Percentiles rank a stretch among this genome's conserved stretches.
Conservation (phyloP, 2,797 vertebrate genomes). For the Muscicapa comitata region DNA sequence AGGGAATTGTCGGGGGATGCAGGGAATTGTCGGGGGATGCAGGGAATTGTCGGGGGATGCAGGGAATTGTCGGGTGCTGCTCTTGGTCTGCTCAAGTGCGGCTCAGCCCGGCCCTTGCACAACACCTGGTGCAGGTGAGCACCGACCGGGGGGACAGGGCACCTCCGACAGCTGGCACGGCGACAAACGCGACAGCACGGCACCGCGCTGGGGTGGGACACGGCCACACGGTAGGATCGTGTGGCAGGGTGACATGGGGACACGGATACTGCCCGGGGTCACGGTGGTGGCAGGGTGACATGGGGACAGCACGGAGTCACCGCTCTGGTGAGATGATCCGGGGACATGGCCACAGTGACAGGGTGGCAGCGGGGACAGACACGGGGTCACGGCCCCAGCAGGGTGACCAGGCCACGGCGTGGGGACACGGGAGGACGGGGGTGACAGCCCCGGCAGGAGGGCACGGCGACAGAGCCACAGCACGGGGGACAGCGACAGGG, state of each 20-base stretch:
- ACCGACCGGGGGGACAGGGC: accelerated
- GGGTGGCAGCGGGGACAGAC: background rate
- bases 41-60: accelerated
- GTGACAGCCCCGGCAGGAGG: background rate
- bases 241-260: background rate
- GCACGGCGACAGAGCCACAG: background rate
- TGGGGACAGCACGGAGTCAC: background rate
- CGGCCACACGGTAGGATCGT: accelerated
- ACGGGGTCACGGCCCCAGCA: background rate
- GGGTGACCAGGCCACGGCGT: background rate
- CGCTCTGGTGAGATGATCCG: accelerated
- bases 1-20: accelerated
- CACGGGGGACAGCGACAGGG: background rate
- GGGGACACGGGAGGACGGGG: background rate
- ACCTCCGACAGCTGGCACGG: background rate
- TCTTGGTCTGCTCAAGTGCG: accelerated
- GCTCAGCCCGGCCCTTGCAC: background rate
- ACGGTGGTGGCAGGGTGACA: background rate
- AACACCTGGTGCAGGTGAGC: background rate
- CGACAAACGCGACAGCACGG: accelerated
- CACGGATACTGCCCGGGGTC: accelerated
- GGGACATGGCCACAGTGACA: accelerated
- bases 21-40: accelerated
- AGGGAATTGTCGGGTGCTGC: background rate
- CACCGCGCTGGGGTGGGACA: accelerated